Conservation (phyloP, 2,888 invertebrate species). For the Parnassius mnemosyne region DNA sequence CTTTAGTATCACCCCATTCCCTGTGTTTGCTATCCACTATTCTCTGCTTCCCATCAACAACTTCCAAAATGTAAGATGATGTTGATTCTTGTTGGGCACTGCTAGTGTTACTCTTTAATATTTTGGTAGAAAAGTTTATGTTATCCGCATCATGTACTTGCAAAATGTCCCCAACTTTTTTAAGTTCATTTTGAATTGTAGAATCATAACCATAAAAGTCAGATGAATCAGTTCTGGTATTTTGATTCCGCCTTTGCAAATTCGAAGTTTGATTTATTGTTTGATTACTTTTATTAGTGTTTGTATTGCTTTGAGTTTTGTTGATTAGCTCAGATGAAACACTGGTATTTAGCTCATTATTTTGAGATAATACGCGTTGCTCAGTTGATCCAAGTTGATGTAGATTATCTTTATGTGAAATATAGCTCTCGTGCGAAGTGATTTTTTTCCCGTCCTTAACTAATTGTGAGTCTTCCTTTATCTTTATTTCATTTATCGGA, state of each 20-base stretch:
- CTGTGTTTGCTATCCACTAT: slow-evolving; percentile 80
- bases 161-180: slow-evolving; percentile 69
- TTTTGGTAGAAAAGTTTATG: slow-evolving; percentile 69
- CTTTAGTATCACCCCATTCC: slow-evolving; percentile 80
- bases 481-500: slow-evolving; percentile 61
- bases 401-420: slow-evolving; percentile 66
- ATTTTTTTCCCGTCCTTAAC: slow-evolving; percentile 68
- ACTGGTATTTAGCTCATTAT: slow-evolving; percentile 23
- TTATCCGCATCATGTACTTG: slow-evolving; percentile 61
- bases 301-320: slow-evolving; percentile 36
- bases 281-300: slow-evolving; percentile 41
- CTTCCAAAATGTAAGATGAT: slow-evolving; percentile 83
- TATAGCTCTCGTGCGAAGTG: slow-evolving; percentile 60
- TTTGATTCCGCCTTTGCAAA: slow-evolving; percentile 51
- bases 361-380: slow-evolving; percentile 46
- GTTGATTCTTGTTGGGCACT: slow-evolving; percentile 82
- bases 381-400: slow-evolving; percentile 56
- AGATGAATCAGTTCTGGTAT: slow-evolving; percentile 62
- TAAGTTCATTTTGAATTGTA: slow-evolving; percentile 68
- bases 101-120: slow-evolving; percentile 79
- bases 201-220: slow-evolving; percentile 73
- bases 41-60: slow-evolving; percentile 82
- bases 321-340: slow-evolving; percentile 28
- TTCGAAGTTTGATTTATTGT: slow-evolving; percentile 43
- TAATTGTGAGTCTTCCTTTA: slow-evolving; percentile 65